phyloP scores from a whole-genome alignment of 2,797 vertebrate species.

The Poliocrania exsul region DNA sequence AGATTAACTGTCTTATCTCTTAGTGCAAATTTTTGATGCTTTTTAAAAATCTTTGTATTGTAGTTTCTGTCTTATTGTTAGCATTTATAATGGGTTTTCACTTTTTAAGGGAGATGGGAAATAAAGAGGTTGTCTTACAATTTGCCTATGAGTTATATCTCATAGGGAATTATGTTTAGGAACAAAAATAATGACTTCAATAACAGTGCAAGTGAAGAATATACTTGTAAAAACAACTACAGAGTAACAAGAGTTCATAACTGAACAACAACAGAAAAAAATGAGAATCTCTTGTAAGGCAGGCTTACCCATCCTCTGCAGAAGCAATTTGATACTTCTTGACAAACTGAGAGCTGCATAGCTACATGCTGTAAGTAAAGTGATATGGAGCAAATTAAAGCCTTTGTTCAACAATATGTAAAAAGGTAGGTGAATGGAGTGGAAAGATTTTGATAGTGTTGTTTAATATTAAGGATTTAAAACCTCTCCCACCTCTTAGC shows the following conservation, averaged over 20 bases:
- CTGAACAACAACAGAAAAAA: not conserved
- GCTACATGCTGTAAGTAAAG: not conserved
- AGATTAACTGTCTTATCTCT: not conserved
- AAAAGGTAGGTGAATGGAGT: not conserved
- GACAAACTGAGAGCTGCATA: not conserved
- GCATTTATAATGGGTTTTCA: not conserved
- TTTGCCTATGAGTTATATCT: not conserved
- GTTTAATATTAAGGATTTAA: not conserved
- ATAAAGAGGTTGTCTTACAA: not conserved
- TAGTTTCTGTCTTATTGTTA: not conserved
- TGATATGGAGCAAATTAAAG: not conserved
- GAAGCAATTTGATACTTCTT: not conserved
- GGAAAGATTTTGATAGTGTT: not conserved
- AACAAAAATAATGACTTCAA: not conserved
- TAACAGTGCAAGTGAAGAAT: not conserved
- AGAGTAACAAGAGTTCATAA: not conserved
- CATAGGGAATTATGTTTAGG: not conserved
- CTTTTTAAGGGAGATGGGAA: not conserved
- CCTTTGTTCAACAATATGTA: not conserved
- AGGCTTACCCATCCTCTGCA: not conserved
- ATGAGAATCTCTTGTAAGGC: not conserved
- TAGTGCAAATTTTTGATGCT: not conserved
- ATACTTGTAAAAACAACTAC: not conserved
- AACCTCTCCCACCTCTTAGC: not conserved
- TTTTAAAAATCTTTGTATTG: not conserved